phyloP scores from a whole-genome alignment of 1,140 invertebrate species.

The Achroia grisella region DNA sequence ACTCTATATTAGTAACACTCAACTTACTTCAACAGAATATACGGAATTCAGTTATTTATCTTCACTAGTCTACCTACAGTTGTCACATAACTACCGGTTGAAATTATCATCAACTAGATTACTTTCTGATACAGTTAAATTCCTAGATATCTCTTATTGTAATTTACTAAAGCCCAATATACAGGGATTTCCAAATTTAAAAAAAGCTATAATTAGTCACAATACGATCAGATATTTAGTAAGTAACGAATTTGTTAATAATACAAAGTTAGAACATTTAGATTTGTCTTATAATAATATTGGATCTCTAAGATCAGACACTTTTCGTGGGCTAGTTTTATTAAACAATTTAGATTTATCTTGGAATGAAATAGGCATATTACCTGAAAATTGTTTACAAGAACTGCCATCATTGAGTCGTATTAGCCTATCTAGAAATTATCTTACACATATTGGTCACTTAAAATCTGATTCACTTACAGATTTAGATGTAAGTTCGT shows the following conservation, averaged over 20 bases:
- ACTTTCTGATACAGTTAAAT: constrained; percentile 72
- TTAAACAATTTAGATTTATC: constrained; percentile 78
- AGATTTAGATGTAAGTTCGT: constrained; percentile 75
- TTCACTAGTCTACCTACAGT: constrained; percentile 63
- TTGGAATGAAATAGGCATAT: constrained; percentile 76
- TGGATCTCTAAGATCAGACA: constrained; percentile 66
- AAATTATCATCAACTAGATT: constrained; percentile 48
- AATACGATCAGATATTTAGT: constrained; percentile 76
- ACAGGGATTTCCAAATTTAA: constrained; percentile 76
- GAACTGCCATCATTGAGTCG: constrained; percentile 73
- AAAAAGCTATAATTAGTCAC: constrained; percentile 72
- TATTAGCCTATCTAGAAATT: constrained; percentile 79
- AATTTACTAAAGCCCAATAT: constrained; percentile 77
- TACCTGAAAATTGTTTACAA: constrained; percentile 72
- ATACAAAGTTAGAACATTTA: constrained; percentile 75
- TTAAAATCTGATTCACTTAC: constrained; percentile 73
- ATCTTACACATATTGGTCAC: constrained; percentile 75
- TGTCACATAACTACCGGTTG: constrained; percentile 74
- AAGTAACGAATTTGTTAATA: constrained; percentile 75
- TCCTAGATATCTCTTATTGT: constrained; percentile 78
- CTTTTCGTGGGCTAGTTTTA: constrained; percentile 74
- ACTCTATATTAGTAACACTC: constrained; percentile 75
- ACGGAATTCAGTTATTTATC: constrained; percentile 69
- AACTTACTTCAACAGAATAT: constrained; percentile 60
- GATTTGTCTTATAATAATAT: constrained; percentile 80